Base-by-base conservation (phyloP, 1,140 invertebrate genomes). In the Lucilia sericata region DNA sequence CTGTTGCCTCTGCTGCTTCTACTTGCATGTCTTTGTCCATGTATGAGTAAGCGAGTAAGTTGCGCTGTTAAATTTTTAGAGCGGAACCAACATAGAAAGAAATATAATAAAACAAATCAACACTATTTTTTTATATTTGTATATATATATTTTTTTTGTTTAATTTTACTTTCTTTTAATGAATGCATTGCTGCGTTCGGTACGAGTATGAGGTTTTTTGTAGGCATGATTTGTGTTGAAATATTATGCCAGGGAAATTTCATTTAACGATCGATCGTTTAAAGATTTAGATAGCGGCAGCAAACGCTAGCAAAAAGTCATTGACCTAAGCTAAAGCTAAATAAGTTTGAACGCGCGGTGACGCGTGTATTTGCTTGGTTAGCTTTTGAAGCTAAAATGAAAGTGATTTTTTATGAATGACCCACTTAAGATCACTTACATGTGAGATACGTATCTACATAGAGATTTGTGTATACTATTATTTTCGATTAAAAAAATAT, bases 151-250 rank as follows among this genome's bases (percentile, higher is more conserved):
- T n/a, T 30, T 30, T 30, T 30, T 30, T 30, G 25, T 30, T 30
- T 30, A 76, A 2, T 76, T 76, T 76, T 76, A 76, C 74, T 76
- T 76, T 76, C 74, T 76, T 76, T 76, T 76, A n/a, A 36, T 76
- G 74, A n/a, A 36, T 76, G 74, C 74, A 76, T 42, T 76, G 1
- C 13, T 55, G 34, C 74, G 34, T 55, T 55, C 4, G 12, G 42
- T 42, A 30, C 25, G 25, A 30, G 3, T 30, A 30, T 42, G 42
- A 76, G 14, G 2, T 36, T 30, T 55, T n/a, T 55, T n/a, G 17
- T 76, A 76, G 74, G 34, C 74, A 76, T 76, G 74, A 76, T 76
- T 76, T 76, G 74, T 76, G 74, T 76, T 76, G 74, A 76, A 76
- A 76, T 76, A 76, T 76, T 76, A 19, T 76, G 74, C 13, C 74